A percentile compares a stretch with the other conserved stretches of the same genome.
These are phyloP conservation scores for Argynnis bischoffii DNA, from an alignment of 2,888 invertebrate species.

Conservation along the genomic window DNA sequence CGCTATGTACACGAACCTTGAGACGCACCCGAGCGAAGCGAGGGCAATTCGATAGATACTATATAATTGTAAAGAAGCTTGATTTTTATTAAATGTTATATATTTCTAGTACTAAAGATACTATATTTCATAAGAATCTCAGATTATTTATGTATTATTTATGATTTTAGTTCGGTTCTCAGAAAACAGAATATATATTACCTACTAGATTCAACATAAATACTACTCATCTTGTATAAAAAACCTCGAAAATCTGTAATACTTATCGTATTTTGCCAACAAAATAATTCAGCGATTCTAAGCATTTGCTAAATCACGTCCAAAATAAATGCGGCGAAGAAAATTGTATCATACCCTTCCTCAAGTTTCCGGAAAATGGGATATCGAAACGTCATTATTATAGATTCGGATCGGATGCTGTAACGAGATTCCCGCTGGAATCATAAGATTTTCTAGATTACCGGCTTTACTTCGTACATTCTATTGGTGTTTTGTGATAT, in stretches of 20 bases:
- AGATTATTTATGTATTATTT: no score
- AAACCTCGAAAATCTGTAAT: background rate
- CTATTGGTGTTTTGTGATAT: background rate
- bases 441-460: conserved; percentile 31
- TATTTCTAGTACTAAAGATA: no score
- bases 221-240: no score
- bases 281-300: conserved; percentile 12
- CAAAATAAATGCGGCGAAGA: conserved; percentile 18
- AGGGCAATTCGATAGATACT: no score
- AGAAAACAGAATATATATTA: no score
- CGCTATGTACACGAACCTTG: no score
- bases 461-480: background rate
- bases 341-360: conserved; percentile 34
- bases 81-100: no score
- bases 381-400: conserved; percentile 44
- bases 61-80: no score
- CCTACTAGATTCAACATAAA: no score
- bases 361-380: conserved; percentile 42
- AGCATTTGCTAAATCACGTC: conserved; percentile 22
- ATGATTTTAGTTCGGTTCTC: no score
- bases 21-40: no score
- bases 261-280: background rate
- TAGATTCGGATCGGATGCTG: conserved; percentile 40
- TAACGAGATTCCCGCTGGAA: conserved; percentile 34
- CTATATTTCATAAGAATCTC: no score